Base-by-base conservation (phyloP, 1,140 invertebrate species). In the Pseudomyrmex dendroicus region DNA sequence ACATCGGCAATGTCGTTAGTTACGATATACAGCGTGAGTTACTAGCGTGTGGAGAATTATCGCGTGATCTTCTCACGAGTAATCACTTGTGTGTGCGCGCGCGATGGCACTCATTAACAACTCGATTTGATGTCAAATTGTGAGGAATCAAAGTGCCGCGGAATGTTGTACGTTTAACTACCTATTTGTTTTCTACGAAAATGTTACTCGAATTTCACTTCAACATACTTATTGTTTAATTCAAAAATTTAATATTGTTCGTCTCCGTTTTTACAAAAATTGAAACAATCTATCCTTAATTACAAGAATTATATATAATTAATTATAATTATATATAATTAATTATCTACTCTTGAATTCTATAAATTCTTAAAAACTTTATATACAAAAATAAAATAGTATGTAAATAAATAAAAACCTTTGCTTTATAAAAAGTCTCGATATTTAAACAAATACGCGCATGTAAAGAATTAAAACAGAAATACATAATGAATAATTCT, bases 1-100 rank as follows among this genome's bases (percentile, higher is more conserved):
- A 87, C 89, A 91, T 89, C 74, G 85, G 86, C 76, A 91, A 87
- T 91, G 87, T 85, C 89, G 86, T 85, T 91, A 89, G 91, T 89
- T 77, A 57, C 90, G 90, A 84, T 88, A 83, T 67, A 78, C 83
- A 89, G 86, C 68, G 73, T 90, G 85, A 88, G 76, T 67, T 76
- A 54, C 12, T 35, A 52, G 59, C 20, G 15, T 70, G 72, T 61
- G 35, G 35, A 7, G 35, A 35, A 15, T 73, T 73, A 66, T 59
- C 12, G 48, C 48, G 13, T 66, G 44, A 73, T 61, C 13, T 35
- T 22, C 17, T 61, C 17, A 57, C 17, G 52, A 48, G 44, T n/a
- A 1, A 61, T 73, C n/a, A 61, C 20, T 77, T 54, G 25, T 17
- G 17, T 25, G 22, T 13, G 17, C 50, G 50, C 35, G 7, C 35